Percentiles rank a stretch among this genome's conserved stretches.
phyloP scores from a whole-genome alignment of 2,113 vertebrate species.

The Falco punctatus region DNA sequence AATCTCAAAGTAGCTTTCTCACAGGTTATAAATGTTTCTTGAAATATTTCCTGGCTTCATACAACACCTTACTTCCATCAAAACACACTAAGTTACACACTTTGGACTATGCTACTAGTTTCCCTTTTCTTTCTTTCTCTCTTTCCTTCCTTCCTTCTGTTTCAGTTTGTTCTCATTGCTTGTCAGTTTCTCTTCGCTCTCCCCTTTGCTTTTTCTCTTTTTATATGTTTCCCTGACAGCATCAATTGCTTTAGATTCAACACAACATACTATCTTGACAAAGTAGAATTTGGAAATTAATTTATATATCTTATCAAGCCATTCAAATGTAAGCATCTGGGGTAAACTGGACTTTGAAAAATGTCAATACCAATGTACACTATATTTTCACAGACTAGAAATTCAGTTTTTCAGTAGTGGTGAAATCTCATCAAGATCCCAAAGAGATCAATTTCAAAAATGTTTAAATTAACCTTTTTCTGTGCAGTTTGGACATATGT shows the following conservation, averaged over 20 bases:
- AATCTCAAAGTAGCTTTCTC: not conserved
- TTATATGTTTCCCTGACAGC: not conserved
- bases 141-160: not conserved
- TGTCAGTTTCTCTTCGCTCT: not conserved
- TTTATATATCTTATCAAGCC: not conserved
- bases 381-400: not conserved
- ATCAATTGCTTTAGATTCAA: not conserved
- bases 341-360: not conserved
- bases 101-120: not conserved
- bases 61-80: not conserved
- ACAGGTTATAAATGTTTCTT: not conserved
- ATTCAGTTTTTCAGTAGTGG: not conserved
- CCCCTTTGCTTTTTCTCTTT: not conserved
- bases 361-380: rapidly evolving
- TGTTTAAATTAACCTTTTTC: not conserved
- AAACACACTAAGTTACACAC: not conserved
- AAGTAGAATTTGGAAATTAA: not conserved
- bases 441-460: not conserved
- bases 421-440: not conserved
- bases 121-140: too few species aligned
- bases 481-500: not conserved
- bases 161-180: not conserved
- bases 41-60: not conserved
- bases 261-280: not conserved
- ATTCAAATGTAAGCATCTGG: not conserved